Conservation (phyloP, 2,797 vertebrate species). For the Garrulus glandarius region DNA sequence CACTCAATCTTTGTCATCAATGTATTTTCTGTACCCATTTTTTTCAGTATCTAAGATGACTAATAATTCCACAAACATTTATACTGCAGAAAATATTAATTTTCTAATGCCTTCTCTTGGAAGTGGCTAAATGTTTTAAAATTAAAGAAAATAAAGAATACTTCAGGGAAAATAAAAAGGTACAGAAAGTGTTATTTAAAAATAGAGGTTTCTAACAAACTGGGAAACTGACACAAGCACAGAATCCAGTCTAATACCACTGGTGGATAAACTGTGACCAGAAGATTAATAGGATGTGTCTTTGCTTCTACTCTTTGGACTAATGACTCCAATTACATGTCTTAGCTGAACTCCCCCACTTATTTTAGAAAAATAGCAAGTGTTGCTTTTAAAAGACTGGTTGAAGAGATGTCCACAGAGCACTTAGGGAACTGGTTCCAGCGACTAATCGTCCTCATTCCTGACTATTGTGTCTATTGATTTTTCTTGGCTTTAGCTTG, state of each 20-base stretch:
- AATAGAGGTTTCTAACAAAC: background rate
- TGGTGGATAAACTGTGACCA: background rate
- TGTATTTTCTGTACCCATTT: background rate
- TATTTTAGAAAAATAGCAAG: background rate
- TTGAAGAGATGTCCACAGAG: background rate
- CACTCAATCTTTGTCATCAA: background rate
- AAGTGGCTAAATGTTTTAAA: background rate
- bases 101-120: background rate
- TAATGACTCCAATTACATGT: background rate
- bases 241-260: background rate
- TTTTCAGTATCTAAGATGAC: background rate
- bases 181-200: background rate
- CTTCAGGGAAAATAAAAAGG: background rate
- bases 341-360: background rate
- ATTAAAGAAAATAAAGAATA: background rate
- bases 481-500: background rate
- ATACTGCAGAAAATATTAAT: background rate
- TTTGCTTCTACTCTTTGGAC: background rate
- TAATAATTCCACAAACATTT: background rate
- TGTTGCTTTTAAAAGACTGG: background rate
- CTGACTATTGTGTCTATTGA: background rate
- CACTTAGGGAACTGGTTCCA: background rate
- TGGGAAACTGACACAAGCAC: background rate
- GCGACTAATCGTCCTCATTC: background rate
- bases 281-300: background rate